phyloP scores from a whole-genome alignment of 2,113 vertebrate genomes.

The Catharus minimus region DNA sequence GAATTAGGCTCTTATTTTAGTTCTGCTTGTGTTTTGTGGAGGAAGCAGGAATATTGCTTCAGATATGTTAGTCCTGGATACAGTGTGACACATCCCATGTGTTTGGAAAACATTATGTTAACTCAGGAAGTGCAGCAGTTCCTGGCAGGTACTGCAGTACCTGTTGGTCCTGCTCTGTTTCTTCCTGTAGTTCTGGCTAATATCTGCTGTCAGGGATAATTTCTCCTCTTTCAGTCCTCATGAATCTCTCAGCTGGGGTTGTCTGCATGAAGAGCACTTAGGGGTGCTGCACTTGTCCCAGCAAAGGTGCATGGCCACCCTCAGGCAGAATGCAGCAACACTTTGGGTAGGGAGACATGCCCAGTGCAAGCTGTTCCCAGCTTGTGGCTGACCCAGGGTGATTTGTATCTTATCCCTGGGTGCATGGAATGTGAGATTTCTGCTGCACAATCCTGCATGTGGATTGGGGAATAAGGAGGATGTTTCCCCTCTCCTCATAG shows the following conservation, averaged over 20 bases:
- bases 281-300: neutral
- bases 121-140: neutral
- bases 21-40: neutral
- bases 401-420: neutral
- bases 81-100: neutral
- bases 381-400: neutral
- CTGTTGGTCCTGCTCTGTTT: neutral
- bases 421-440: neutral
- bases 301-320: neutral
- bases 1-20: neutral
- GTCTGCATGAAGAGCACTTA: neutral
- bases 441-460: neutral
- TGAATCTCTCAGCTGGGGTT: neutral
- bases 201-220: neutral
- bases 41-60: neutral
- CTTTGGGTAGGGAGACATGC: fast-evolving
- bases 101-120: neutral
- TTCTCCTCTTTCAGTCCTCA: neutral
- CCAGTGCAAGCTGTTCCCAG: neutral
- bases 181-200: neutral
- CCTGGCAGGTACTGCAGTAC: neutral
- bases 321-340: neutral
- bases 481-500: neutral
- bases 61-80: neutral
- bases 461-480: neutral